phyloP scores from a whole-genome alignment of 2,113 vertebrate genomes.

The Pteropus alecto region DNA sequence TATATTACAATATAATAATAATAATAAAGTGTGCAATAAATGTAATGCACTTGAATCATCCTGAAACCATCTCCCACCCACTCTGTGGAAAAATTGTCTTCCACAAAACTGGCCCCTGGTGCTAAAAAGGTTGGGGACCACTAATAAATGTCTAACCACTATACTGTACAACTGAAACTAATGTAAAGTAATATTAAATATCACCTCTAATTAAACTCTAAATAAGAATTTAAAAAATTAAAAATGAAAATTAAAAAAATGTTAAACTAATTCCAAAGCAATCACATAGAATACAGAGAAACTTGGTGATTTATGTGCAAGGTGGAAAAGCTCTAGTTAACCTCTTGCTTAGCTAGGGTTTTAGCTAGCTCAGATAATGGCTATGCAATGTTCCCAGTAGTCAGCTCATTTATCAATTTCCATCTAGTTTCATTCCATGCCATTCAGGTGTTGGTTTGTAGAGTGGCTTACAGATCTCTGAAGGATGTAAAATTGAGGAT shows the following conservation, averaged over 20 bases:
- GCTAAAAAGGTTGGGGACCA: no score
- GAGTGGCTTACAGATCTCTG: neutral
- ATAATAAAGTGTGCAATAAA: no score
- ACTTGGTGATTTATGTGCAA: neutral
- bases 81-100: no score
- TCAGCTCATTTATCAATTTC: neutral
- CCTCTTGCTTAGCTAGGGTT: neutral
- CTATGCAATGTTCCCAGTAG: neutral
- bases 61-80: no score
- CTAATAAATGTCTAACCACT: no score
- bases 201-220: no score
- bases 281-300: neutral
- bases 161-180: no score
- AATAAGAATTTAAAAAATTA: no score
- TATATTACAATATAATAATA: no score
- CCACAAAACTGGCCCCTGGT: no score
- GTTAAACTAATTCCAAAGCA: neutral
- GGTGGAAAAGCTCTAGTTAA: neutral
- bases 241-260: neutral
- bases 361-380: neutral
- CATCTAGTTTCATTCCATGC: neutral
- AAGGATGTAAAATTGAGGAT: conserved; percentile 12
- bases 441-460: neutral
- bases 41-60: no score
- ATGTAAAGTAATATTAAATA: no score